phyloP scores from a whole-genome alignment of 1,140 invertebrate genomes.

The Zaprionus camerounensis region DNA sequence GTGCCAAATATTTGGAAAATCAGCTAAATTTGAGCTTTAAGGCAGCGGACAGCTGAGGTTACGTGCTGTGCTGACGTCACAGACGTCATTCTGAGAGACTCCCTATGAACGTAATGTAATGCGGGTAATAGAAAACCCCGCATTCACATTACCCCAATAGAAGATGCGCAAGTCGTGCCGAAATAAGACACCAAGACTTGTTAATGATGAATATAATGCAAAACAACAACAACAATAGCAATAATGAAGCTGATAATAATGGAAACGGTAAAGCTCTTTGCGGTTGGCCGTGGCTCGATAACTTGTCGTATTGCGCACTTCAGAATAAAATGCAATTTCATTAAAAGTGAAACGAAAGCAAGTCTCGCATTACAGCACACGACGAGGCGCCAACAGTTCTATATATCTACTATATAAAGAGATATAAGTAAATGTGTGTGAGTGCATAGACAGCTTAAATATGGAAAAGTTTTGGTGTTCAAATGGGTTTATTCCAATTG shows the following conservation, averaged over 20 bases:
- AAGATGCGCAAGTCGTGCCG: constrained; percentile 25
- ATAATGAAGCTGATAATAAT: constrained; percentile 8
- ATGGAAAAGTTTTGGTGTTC: constrained; percentile 34
- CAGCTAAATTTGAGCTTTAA: constrained; percentile 33
- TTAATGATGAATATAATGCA: constrained; percentile 8
- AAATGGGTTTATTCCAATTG: constrained; percentile 26
- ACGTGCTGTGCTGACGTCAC: constrained; percentile 38
- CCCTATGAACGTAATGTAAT: neutral
- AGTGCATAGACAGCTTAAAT: neutral
- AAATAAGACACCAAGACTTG: constrained; percentile 47
- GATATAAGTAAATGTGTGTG: neutral
- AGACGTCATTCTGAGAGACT: constrained; percentile 7
- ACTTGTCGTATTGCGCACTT: constrained; percentile 25
- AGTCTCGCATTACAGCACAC: constrained; percentile 60
- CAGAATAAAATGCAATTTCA: constrained; percentile 53
- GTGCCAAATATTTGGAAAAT: constrained; percentile 51
- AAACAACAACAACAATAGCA: constrained; percentile 31
- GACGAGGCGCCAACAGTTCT: constrained; percentile 16
- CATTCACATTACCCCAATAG: neutral
- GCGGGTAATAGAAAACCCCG: constrained; percentile 43
- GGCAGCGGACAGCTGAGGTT: constrained; percentile 18
- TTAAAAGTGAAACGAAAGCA: constrained; percentile 55
- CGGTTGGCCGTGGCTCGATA: constrained; percentile 36
- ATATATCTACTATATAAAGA: neutral
- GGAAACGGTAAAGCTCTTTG: constrained; percentile 1